A percentile compares a stretch with the other conserved stretches of the same genome.
Evolutionary conservation across 2,888 invertebrate genomes (phyloP).

Genomic region (Pimpla rufipes): DNA sequence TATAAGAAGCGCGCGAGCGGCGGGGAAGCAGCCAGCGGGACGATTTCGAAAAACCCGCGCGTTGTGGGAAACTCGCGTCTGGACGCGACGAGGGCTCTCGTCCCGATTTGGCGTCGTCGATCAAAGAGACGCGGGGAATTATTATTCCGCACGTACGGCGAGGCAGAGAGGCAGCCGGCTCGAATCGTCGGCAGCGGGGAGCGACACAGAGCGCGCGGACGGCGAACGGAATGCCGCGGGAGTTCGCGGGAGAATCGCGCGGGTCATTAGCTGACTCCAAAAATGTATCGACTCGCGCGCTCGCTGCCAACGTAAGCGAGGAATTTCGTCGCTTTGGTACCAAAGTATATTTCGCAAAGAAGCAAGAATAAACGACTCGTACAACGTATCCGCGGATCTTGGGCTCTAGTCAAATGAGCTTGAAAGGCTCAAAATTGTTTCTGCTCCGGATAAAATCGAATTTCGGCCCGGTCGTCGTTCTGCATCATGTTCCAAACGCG

Average conservation of each 20-base stretch:
- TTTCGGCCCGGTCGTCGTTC: background rate
- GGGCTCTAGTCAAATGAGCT: background rate
- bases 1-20: conserved; percentile 13
- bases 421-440: background rate
- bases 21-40: conserved; percentile 7
- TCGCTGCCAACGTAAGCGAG: background rate
- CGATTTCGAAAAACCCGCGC: conserved; percentile 51
- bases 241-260: conserved; percentile 47
- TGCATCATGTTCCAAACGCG: background rate
- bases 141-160: conserved; percentile 67
- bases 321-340: background rate
- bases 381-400: background rate
- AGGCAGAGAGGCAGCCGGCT: background rate
- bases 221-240: conserved; percentile 58
- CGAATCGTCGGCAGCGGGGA: conserved; percentile 59
- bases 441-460: too few relatives aligned
- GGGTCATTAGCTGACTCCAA: conserved; percentile 67
- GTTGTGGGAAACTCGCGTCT: conserved; percentile 59
- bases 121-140: conserved; percentile 53
- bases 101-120: conserved; percentile 60
- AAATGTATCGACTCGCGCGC: conserved; percentile 61
- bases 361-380: background rate
- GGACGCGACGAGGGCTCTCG: background rate
- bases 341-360: background rate
- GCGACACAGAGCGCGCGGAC: conserved; percentile 36